Percentiles rank a stretch among this genome's conserved stretches.
Evolutionary conservation across 64 coral and sea anemone genomes (phyloP).

Genomic region (Stichodactyla mertensii): DNA sequence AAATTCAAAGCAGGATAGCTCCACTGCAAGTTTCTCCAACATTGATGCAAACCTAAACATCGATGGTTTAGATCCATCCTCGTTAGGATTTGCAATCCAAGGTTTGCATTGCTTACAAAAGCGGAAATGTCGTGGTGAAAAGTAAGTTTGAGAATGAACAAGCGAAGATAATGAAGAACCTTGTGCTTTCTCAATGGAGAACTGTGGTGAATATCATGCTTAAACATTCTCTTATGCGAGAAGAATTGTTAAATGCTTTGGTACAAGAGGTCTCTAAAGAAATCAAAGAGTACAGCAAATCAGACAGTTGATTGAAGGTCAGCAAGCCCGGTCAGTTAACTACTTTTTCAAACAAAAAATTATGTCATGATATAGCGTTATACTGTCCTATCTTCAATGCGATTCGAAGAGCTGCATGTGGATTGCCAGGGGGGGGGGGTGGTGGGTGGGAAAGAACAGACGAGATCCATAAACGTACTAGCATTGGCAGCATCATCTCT

Average conservation of each 20-base stretch:
- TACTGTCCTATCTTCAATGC: constrained; percentile 14
- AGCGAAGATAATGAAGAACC: background rate
- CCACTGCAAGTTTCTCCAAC: no score
- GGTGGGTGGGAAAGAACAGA: no score
- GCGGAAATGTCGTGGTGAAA: background rate
- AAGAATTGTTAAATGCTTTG: background rate
- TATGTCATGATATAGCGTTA: constrained; percentile 3
- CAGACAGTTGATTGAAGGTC: constrained; percentile 24
- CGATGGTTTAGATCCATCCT: no score
- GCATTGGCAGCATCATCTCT: constrained; percentile 3
- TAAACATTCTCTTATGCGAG: background rate
- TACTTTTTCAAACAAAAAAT: constrained; percentile 16
- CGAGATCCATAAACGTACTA: no score
- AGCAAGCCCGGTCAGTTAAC: constrained; percentile 17
- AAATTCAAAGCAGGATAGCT: no score
- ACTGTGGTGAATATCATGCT: background rate
- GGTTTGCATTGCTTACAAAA: background rate
- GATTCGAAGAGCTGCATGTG: constrained; percentile 26
- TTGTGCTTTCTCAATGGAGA: background rate
- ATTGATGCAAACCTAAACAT: no score
- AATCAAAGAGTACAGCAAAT: constrained; percentile 15
- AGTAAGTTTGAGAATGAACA: constrained; percentile 2
- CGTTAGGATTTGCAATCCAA: no score
- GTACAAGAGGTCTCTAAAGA: background rate
- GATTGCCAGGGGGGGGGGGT: background rate